These are phyloP conservation scores for Anarrhichthys ocellatus DNA, from an alignment of 2,113 vertebrate species.

Conservation along the genomic window DNA sequence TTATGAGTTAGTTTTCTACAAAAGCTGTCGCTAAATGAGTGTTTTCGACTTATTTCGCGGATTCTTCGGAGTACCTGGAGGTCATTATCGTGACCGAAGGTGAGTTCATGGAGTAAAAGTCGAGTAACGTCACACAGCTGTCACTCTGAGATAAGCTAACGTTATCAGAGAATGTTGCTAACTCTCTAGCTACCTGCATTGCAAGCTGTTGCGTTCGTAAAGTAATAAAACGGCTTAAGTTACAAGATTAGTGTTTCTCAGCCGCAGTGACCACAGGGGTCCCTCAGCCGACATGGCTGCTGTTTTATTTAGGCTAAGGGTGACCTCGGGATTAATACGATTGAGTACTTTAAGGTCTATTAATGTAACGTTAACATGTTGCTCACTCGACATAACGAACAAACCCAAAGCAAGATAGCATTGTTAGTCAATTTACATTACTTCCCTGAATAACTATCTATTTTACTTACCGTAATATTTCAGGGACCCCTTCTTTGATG, in stretches of 20 bases:
- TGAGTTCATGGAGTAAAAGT: slow-evolving; percentile 45
- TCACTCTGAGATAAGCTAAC: slow-evolving; percentile 23
- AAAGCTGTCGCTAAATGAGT: slow-evolving; percentile 73
- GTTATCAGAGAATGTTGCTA: neutral
- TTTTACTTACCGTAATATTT: neutral
- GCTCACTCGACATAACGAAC: neutral
- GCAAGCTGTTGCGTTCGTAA: neutral
- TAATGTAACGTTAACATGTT: neutral
- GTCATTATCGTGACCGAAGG: slow-evolving; percentile 70
- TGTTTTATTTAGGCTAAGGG: neutral
- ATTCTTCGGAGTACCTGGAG: slow-evolving; percentile 81
- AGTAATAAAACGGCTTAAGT: slow-evolving; percentile 1
- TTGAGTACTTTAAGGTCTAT: slow-evolving; percentile 2
- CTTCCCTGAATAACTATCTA: neutral
- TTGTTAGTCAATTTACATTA: neutral
- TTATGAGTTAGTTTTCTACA: slow-evolving; percentile 36
- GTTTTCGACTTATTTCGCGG: slow-evolving; percentile 85
- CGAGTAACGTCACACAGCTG: neutral
- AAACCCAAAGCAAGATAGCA: neutral
- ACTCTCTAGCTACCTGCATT: neutral
- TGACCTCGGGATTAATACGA: slow-evolving; percentile 10
- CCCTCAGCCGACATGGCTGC: neutral
- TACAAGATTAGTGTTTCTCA: slow-evolving; percentile 29
- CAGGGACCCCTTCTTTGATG: slow-evolving; percentile 84
- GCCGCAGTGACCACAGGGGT: slow-evolving; percentile 43